These are phyloP conservation scores for Psophia crepitans DNA, from an alignment of 2,113 vertebrate species.

Conservation along the genomic window DNA sequence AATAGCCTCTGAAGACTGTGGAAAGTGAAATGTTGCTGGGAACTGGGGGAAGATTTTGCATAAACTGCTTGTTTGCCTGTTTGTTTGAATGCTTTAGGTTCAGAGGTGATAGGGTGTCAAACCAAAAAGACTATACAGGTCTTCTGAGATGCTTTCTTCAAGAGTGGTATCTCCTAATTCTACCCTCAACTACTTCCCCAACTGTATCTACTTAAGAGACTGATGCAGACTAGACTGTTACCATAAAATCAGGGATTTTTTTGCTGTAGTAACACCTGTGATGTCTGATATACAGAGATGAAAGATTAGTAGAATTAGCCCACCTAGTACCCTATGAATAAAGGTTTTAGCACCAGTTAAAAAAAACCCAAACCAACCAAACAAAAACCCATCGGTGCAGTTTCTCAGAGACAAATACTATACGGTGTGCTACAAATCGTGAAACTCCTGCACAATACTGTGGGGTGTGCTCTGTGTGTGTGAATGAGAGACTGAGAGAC, in stretches of 20 bases:
- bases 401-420: background rate
- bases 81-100: background rate
- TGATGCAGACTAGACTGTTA: background rate
- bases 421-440: background rate
- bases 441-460: background rate
- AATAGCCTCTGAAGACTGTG: background rate
- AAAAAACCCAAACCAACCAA: background rate
- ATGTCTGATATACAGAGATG: background rate
- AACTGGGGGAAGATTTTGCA: background rate
- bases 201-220: background rate
- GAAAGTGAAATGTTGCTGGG: background rate
- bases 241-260: background rate
- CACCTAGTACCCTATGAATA: background rate
- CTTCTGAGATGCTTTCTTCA: background rate
- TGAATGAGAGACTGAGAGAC: background rate
- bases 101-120: background rate
- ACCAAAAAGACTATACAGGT: background rate
- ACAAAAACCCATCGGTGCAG: fast-evolving
- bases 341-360: background rate
- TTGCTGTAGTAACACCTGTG: background rate
- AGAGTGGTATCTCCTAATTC: background rate
- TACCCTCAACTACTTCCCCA: background rate
- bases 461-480: background rate
- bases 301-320: background rate
- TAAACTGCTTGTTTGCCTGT: background rate